Evolutionary conservation across 2,888 invertebrate genomes (phyloP), one percentile per base, ranked within the genome.

Genomic region (Polia nebulosa): DNA sequence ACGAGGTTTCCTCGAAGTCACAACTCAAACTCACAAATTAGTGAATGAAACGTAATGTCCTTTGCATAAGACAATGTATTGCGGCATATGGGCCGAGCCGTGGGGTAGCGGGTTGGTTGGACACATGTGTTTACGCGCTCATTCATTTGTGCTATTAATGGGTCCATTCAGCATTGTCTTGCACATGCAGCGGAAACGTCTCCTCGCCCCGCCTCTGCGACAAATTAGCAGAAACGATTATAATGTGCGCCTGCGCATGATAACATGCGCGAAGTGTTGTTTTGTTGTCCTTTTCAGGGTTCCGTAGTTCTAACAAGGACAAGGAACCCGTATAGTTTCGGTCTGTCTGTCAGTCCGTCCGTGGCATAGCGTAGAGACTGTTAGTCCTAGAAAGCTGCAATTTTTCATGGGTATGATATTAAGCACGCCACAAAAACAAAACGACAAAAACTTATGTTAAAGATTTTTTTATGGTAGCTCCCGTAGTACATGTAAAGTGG

Each of bases 91-190:
- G 89, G 84, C 4, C 83, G 87, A 82, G 89, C 82, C 83, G 87
- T 78, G 90, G 88, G 92, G 92, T 89, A 88, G 89, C 85, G 87
- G 80, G 83, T 78, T 80, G 63, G 83, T 80, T 78, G 60, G 72
- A 85, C 93, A 94, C 94, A 94, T 94, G 93, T 94, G 93, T 90
- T 91, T 92, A 93, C 94, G 89, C 93, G 90, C 89, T 93, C 94
- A 95, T 95, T 94, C 94, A 94, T 89, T 91, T 90, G 87, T 91
- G 91, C 93, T 94, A 94, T 94, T 95, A 94, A 94, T 93, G 94
- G 91, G 90, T 89, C 93, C 95, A 94, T 95, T 94, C 92, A 92
- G 87, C 90, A 95, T 95, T 95, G 95, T 95, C 92, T 91, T 91
- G 94, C 95, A 95, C 88, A 94, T 95, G 95, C 93, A 91, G 92